These are phyloP conservation scores for Rhinogobius similis DNA, from an alignment of 2,113 vertebrate species.

Conservation along the genomic window DNA sequence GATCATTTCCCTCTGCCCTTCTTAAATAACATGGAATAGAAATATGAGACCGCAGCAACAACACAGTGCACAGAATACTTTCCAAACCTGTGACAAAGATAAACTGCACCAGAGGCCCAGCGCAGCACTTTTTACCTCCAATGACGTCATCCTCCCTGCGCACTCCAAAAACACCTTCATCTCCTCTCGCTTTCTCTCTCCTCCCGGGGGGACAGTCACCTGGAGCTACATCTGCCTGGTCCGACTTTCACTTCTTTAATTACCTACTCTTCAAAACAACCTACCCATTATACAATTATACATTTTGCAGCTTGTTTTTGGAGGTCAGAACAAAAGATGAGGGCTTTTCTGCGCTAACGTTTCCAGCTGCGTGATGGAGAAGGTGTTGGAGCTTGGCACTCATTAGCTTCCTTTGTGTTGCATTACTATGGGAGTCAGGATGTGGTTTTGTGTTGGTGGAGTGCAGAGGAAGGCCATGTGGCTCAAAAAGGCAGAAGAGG, in stretches of 20 bases:
- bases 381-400: constrained; percentile 30
- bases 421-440: constrained; percentile 48
- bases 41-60: background rate
- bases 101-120: constrained; percentile 38
- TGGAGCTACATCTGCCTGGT: constrained; percentile 36
- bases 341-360: background rate
- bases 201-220: constrained; percentile 26
- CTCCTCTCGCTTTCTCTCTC: constrained; percentile 21
- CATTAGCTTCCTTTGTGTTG: constrained; percentile 52
- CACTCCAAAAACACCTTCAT: constrained; percentile 3
- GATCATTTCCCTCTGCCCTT: background rate
- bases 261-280: constrained; percentile 32
- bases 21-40: background rate
- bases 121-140: constrained; percentile 26
- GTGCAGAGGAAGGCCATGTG: constrained; percentile 38
- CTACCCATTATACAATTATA: background rate
- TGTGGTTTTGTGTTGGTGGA: constrained; percentile 29
- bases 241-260: constrained; percentile 21
- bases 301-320: background rate
- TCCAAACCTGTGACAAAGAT: constrained; percentile 29
- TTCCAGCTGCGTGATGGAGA: constrained; percentile 23
- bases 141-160: constrained; percentile 52
- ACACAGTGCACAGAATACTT: background rate
- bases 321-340: constrained; percentile 15
- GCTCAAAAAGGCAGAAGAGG: constrained; percentile 34